phyloP scores from a whole-genome alignment of 1,140 invertebrate genomes.

The Drosophila orena region DNA sequence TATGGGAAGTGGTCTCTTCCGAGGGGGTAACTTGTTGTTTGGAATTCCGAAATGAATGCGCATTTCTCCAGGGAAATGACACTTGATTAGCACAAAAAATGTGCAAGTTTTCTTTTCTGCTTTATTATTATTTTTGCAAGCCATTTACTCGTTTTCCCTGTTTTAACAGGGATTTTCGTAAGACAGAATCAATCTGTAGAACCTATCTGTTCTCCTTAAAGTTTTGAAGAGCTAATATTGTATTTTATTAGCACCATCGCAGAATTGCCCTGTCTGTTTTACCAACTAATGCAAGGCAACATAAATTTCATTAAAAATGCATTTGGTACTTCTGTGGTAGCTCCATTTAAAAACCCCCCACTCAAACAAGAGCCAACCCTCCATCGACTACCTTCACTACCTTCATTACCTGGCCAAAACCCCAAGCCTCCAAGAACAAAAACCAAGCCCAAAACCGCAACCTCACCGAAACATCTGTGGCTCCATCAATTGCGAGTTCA shows the following conservation, averaged over 20 bases:
- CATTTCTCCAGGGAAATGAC: conserved; percentile 54
- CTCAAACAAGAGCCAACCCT: conserved; percentile 38
- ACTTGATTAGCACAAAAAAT: conserved; percentile 37
- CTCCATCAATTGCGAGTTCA: conserved; percentile 63
- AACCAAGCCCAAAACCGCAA: conserved; percentile 39
- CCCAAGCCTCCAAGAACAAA: conserved; percentile 18
- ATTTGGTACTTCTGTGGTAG: conserved; percentile 48
- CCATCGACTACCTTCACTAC: conserved; percentile 26
- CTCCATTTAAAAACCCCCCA: neutral
- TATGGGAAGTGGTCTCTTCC: neutral
- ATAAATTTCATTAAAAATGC: conserved; percentile 82
- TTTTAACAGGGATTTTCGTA: too few relatives aligned
- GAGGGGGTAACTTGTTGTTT: conserved; percentile 21
- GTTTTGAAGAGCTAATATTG: neutral
- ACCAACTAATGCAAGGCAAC: conserved; percentile 60
- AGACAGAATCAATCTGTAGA: too few relatives aligned
- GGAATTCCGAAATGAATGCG: conserved; percentile 28
- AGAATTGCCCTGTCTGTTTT: conserved; percentile 22
- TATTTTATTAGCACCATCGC: neutral
- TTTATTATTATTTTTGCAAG: neutral
- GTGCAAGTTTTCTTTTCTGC: neutral
- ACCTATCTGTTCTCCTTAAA: too few relatives aligned
- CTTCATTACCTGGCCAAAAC: too few relatives aligned
- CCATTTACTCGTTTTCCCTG: neutral
- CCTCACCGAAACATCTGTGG: conserved; percentile 60